Conservation (phyloP, 1,140 invertebrate genomes). For the Tetraneura akinire region DNA sequence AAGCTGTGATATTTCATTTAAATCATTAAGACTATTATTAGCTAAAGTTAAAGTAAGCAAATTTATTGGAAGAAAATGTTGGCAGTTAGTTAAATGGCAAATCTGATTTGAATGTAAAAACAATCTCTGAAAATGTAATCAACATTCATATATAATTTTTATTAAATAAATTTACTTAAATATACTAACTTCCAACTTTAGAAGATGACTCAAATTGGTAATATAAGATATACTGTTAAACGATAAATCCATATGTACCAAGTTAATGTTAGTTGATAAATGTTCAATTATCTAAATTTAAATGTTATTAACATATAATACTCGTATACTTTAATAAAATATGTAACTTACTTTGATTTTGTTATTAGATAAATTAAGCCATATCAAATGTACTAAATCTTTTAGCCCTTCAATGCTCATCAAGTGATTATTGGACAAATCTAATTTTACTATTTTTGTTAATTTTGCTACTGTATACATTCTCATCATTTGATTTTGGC, state of each 20-base stretch:
- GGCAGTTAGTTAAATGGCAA: slow-evolving; percentile 76
- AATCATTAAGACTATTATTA: slow-evolving; percentile 80
- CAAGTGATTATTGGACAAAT: slow-evolving; percentile 85
- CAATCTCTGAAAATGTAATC: slow-evolving; percentile 69
- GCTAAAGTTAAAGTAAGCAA: slow-evolving; percentile 77
- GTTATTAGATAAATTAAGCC: slow-evolving; percentile 73
- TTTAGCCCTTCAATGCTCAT: slow-evolving; percentile 85
- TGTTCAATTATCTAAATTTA: slow-evolving; percentile 79
- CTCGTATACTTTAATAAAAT: not conserved
- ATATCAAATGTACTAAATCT: slow-evolving; percentile 76
- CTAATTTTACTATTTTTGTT: slow-evolving; percentile 75
- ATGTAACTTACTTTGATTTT: slow-evolving; percentile 66
- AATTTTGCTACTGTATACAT: slow-evolving; percentile 84
- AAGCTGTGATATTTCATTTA: slow-evolving; percentile 84
- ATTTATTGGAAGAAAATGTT: slow-evolving; percentile 76
- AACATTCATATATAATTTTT: not conserved
- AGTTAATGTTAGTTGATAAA: slow-evolving; percentile 74
- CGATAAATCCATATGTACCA: slow-evolving; percentile 83
- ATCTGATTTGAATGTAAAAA: slow-evolving; percentile 85
- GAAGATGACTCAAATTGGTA: slow-evolving; percentile 80
- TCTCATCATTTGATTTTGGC: slow-evolving; percentile 78
- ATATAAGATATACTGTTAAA: slow-evolving; percentile 85
- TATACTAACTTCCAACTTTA: slow-evolving; percentile 71
- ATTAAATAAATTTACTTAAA: not conserved
- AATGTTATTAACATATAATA: not conserved